Percentiles rank a stretch among this genome's conserved stretches.
Conservation (phyloP, 2,888 invertebrate genomes). For the Chymomyza caudatula region DNA sequence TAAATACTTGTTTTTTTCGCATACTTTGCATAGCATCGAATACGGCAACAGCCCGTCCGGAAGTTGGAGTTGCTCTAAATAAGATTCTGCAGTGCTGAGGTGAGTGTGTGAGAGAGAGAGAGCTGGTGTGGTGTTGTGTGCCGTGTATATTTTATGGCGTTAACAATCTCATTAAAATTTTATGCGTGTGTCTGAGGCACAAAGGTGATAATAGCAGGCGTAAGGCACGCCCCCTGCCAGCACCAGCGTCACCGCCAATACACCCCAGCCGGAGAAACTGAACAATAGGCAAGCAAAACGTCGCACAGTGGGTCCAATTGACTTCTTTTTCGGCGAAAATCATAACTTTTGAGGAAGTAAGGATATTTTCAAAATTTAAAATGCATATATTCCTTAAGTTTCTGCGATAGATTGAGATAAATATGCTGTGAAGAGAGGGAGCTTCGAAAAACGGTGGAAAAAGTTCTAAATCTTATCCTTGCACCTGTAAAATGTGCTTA, state of each 20-base stretch:
- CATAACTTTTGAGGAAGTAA: not conserved
- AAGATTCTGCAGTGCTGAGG: conserved; percentile 6
- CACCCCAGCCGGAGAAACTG: not conserved
- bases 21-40: not conserved
- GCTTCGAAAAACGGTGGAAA: too few species aligned
- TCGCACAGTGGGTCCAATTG: too few species aligned
- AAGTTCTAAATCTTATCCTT: too few species aligned
- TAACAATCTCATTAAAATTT: conserved; percentile 72
- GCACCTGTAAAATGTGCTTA: too few species aligned
- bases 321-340: too few species aligned
- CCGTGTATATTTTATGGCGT: conserved; percentile 64
- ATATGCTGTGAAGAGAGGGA: too few species aligned
- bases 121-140: not conserved
- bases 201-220: conserved; percentile 63
- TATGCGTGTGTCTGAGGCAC: conserved; percentile 61
- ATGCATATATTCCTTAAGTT: too few species aligned
- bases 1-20: conserved; percentile 11
- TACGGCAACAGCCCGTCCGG: not conserved
- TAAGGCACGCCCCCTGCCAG: conserved; percentile 20
- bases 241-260: not conserved
- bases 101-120: not conserved
- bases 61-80: conserved; percentile 17
- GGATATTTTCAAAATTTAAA: too few species aligned
- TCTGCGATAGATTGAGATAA: too few species aligned
- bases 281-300: not conserved